These are phyloP conservation scores for Microplitis deprimator DNA, from an alignment of 2,888 invertebrate genomes.

Conservation along the genomic window DNA sequence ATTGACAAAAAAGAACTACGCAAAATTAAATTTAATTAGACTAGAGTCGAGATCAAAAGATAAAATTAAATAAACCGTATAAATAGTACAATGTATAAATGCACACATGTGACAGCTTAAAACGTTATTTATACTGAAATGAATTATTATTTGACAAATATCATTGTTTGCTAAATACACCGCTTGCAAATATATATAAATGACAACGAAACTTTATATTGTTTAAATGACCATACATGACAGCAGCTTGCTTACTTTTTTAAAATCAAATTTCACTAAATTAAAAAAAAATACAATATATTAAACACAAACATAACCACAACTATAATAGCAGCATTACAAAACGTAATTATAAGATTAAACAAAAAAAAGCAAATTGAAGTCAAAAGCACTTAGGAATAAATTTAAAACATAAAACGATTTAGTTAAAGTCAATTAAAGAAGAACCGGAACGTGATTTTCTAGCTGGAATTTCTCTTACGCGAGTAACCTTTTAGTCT, in stretches of 20 bases:
- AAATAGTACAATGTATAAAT: not conserved
- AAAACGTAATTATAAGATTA: not conserved
- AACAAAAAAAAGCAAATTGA: not conserved
- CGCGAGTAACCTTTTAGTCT: slow-evolving; percentile 61
- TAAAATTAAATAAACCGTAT: not conserved
- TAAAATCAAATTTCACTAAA: not conserved
- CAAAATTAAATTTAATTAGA: not conserved
- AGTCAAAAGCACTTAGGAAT: not conserved
- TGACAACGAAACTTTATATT: not conserved
- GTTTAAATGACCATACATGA: not conserved
- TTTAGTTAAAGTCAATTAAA: slow-evolving; percentile 1
- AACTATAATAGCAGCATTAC: no score
- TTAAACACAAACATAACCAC: not conserved
- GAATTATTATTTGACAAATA: not conserved
- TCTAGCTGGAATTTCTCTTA: slow-evolving; percentile 4
- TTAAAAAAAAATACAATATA: not conserved
- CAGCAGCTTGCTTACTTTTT: not conserved
- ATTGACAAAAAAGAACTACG: not conserved
- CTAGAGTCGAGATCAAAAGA: not conserved
- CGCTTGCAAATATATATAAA: not conserved
- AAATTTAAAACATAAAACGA: not conserved
- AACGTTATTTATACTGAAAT: not conserved
- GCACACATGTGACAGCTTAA: not conserved
- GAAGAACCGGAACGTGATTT: slow-evolving; percentile 1
- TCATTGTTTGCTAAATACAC: not conserved